A percentile compares a stretch with the other conserved stretches of the same genome.
Evolutionary conservation across 1,140 invertebrate genomes (phyloP).

Genomic region (Panagrolaimus sp.): DNA sequence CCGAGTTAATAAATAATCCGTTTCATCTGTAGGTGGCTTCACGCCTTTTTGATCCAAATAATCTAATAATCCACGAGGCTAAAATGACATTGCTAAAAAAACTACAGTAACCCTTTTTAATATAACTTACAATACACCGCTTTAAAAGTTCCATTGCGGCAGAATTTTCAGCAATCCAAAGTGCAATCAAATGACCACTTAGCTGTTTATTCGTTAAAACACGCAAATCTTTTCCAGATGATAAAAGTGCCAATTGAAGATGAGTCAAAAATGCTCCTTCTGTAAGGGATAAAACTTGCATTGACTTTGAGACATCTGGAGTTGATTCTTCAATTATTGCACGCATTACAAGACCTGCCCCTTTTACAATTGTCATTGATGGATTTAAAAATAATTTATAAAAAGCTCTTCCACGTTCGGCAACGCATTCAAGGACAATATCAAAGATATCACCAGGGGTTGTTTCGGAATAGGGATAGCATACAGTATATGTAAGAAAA

Average conservation of each 20-base stretch:
- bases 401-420: slow-evolving; percentile 76
- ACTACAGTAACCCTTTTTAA: no score
- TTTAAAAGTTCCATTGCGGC: slow-evolving; percentile 79
- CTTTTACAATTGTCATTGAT: slow-evolving; percentile 92
- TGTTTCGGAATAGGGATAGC: slow-evolving; percentile 97
- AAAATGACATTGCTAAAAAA: slow-evolving; percentile 30
- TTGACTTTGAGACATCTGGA: slow-evolving; percentile 76
- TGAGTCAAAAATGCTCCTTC: slow-evolving; percentile 94
- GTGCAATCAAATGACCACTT: slow-evolving; percentile 84
- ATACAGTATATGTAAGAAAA: slow-evolving; percentile 94
- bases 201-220: slow-evolving; percentile 72
- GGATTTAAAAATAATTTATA: slow-evolving; percentile 95
- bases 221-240: slow-evolving; percentile 66
- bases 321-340: slow-evolving; percentile 93
- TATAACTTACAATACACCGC: slow-evolving; percentile 69
- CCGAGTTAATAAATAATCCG: slow-evolving; percentile 73
- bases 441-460: slow-evolving; percentile 97
- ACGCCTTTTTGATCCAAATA: slow-evolving; percentile 81
- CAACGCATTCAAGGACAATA: slow-evolving; percentile 83
- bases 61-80: slow-evolving; percentile 74
- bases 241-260: slow-evolving; percentile 82
- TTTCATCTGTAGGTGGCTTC: slow-evolving; percentile 71
- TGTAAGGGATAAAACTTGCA: slow-evolving; percentile 89
- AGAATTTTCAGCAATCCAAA: slow-evolving; percentile 93
- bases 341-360: slow-evolving; percentile 89